phyloP scores from a whole-genome alignment of 2,888 invertebrate genomes.

The Eupeodes latifasciatus region DNA sequence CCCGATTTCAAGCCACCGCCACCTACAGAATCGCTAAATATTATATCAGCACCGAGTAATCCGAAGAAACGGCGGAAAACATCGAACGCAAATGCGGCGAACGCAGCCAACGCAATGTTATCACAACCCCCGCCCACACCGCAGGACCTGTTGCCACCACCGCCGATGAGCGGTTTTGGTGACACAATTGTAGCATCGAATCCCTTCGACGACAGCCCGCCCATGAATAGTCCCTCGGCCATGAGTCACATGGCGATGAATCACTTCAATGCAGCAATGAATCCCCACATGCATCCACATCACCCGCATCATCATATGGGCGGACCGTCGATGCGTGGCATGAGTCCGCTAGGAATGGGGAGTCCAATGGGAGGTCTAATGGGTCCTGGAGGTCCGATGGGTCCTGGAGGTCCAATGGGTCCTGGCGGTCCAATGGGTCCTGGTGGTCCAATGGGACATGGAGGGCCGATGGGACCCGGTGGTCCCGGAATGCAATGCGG shows the following conservation, averaged over 20 bases:
- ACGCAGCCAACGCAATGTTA: slow-evolving; percentile 85
- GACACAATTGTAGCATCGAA: slow-evolving; percentile 97
- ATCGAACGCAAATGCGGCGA: slow-evolving; percentile 86
- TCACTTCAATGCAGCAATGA: slow-evolving; percentile 85
- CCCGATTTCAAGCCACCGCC: slow-evolving; percentile 89
- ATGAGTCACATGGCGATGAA: slow-evolving; percentile 87
- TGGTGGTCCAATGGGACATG: slow-evolving; percentile 77
- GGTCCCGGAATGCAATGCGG: slow-evolving; percentile 80
- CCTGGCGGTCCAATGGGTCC: slow-evolving; percentile 80
- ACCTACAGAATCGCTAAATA: slow-evolving; percentile 89
- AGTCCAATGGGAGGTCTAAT: slow-evolving; percentile 78
- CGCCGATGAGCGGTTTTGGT: slow-evolving; percentile 93
- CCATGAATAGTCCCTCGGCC: slow-evolving; percentile 83
- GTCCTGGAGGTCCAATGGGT: slow-evolving; percentile 79
- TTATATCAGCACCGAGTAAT: slow-evolving; percentile 91
- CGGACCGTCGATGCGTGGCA: slow-evolving; percentile 84
- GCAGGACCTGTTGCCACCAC: slow-evolving; percentile 91
- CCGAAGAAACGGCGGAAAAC: slow-evolving; percentile 95
- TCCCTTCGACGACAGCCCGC: slow-evolving; percentile 94
- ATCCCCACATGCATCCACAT: slow-evolving; percentile 89
- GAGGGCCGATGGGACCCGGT: slow-evolving; percentile 71
- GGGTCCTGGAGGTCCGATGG: slow-evolving; percentile 78
- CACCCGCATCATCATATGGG: slow-evolving; percentile 88
- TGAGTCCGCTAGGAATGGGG: slow-evolving; percentile 83
- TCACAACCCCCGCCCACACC: slow-evolving; percentile 89